These are phyloP conservation scores for Agrochola lychnidis DNA, from an alignment of 2,888 invertebrate genomes.

Conservation along the genomic window DNA sequence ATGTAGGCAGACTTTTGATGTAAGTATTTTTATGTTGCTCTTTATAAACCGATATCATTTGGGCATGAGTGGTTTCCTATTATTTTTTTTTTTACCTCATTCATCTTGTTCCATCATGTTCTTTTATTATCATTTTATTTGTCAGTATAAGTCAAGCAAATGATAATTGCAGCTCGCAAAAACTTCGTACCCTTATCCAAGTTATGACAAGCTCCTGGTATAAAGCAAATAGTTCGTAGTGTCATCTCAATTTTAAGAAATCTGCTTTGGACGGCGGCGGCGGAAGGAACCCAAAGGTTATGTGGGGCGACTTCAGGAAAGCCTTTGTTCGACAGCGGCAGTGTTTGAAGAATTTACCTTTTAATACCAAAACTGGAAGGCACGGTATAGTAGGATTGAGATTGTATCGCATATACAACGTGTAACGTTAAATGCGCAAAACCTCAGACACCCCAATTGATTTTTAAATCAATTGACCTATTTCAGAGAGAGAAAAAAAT, in stretches of 20 bases:
- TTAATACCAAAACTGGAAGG: not conserved
- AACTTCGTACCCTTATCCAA: not conserved
- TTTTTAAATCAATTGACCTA: no score
- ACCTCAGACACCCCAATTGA: no score
- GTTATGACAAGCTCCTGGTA: not conserved
- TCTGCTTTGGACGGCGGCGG: not conserved
- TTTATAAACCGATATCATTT: slow-evolving; percentile 20
- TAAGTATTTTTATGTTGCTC: slow-evolving; percentile 3
- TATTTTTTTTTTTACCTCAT: slow-evolving; percentile 1
- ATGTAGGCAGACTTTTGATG: slow-evolving; percentile 25
- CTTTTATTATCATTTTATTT: not conserved
- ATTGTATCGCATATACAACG: not conserved
- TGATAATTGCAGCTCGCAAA: not conserved
- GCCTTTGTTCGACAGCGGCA: not conserved
- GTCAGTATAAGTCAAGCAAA: not conserved
- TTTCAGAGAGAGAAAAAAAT: no score
- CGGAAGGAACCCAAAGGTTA: not conserved
- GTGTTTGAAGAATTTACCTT: slow-evolving; percentile 9
- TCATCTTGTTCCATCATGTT: slow-evolving; percentile 17
- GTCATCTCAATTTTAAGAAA: slow-evolving; percentile 10
- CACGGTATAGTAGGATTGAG: not conserved
- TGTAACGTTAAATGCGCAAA: no score
- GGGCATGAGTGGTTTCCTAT: slow-evolving; percentile 26
- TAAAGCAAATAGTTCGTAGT: not conserved
- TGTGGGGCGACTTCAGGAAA: not conserved